Percentiles rank a stretch among this genome's conserved stretches.
Evolutionary conservation across 2,113 vertebrate species (phyloP).

Genomic region (Ursus arctos): DNA sequence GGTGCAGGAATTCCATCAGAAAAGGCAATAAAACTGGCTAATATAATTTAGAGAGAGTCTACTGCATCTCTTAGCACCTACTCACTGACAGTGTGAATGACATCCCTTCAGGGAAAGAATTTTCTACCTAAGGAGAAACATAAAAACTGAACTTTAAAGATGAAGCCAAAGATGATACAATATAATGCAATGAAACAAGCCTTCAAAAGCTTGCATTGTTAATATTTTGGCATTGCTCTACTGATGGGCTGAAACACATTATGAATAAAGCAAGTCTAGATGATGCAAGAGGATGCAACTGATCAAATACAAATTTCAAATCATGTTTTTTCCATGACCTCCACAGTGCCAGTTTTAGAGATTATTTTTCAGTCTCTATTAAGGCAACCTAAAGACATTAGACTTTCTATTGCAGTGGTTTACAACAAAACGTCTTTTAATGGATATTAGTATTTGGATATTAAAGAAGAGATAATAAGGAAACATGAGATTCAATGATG

Average conservation of each 20-base stretch:
- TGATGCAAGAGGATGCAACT: constrained; percentile 58
- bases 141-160: constrained; percentile 75
- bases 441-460: constrained; percentile 46
- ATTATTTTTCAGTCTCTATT: constrained; percentile 60
- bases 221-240: constrained; percentile 56
- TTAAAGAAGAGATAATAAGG: constrained; percentile 56
- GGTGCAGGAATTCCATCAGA: not conserved
- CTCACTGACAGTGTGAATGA: constrained; percentile 36
- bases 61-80: constrained; percentile 36
- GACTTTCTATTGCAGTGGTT: not conserved
- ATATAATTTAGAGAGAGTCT: constrained; percentile 53
- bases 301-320: constrained; percentile 69
- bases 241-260: constrained; percentile 56
- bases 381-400: constrained; percentile 2
- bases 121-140: constrained; percentile 74
- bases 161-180: constrained; percentile 68
- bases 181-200: constrained; percentile 27
- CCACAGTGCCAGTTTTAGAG: constrained; percentile 1
- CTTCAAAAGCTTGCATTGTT: constrained; percentile 67
- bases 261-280: constrained; percentile 52
- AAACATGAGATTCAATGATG: constrained; percentile 39
- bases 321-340: constrained; percentile 60
- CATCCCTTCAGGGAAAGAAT: constrained; percentile 66
- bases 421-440: constrained; percentile 38
- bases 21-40: constrained; percentile 47